A percentile compares a stretch with the other conserved stretches of the same genome.
Conservation (phyloP, 2,888 invertebrate species). For the Lepidonotus clava region DNA sequence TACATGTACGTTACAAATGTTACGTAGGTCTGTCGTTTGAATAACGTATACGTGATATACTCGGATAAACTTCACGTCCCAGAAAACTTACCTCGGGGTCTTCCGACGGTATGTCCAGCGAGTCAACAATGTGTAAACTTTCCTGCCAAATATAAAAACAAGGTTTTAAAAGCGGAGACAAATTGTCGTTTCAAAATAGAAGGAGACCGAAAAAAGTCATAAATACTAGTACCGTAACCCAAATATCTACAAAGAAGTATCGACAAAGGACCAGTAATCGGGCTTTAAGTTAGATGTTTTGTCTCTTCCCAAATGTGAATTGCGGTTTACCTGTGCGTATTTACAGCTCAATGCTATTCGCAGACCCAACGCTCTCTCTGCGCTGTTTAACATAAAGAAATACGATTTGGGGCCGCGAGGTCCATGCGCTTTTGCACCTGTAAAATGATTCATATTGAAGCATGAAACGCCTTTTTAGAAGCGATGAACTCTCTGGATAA, state of each 20-base stretch:
- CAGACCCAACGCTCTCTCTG: slow-evolving; percentile 88
- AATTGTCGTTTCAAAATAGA: not conserved
- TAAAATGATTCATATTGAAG: too few relatives aligned
- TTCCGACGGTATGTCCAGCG: slow-evolving; percentile 91
- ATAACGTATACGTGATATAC: too few relatives aligned
- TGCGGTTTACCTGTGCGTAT: slow-evolving; percentile 87
- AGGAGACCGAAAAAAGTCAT: not conserved
- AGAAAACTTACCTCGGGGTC: slow-evolving; percentile 84
- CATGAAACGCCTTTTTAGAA: too few relatives aligned
- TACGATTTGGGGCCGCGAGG: slow-evolving; percentile 94
- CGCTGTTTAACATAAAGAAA: slow-evolving; percentile 95
- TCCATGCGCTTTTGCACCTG: slow-evolving; percentile 91
- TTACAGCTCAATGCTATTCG: slow-evolving; percentile 92
- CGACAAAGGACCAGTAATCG: too few relatives aligned
- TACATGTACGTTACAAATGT: too few relatives aligned
- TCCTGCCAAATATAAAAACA: slow-evolving; percentile 83
- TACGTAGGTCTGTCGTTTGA: too few relatives aligned
- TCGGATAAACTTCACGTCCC: too few relatives aligned
- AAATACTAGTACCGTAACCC: not conserved
- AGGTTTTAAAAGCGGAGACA: not conserved
- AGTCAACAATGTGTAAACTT: slow-evolving; percentile 94
- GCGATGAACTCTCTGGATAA: too few relatives aligned
- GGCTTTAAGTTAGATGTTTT: too few relatives aligned
- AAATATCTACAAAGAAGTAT: too few relatives aligned
- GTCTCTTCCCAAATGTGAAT: too few relatives aligned